These are phyloP conservation scores for Odontamblyopus lacepedii DNA, from an alignment of 2,797 vertebrate genomes.

Conservation along the genomic window DNA sequence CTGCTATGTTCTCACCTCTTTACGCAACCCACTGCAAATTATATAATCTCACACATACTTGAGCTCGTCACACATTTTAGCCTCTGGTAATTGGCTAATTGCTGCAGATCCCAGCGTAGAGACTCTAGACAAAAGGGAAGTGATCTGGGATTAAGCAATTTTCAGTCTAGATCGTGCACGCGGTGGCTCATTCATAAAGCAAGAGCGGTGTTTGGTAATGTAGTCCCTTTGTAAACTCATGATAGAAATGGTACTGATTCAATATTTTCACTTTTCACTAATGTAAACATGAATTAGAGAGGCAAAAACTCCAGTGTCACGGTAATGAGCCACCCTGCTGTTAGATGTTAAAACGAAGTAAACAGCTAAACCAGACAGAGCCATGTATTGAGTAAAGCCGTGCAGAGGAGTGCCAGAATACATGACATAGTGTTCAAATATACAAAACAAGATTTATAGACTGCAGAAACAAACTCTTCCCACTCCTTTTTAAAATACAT, in stretches of 20 bases:
- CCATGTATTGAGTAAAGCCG: conserved; percentile 50
- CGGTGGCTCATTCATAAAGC: conserved; percentile 4
- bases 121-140: neutral
- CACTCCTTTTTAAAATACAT: conserved; percentile 11
- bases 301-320: conserved; percentile 26
- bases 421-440: conserved; percentile 4
- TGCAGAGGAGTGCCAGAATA: conserved; percentile 18
- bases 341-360: conserved; percentile 24
- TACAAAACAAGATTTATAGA: neutral
- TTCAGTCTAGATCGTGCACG: conserved; percentile 2
- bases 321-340: conserved; percentile 18
- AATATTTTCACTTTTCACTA: conserved; percentile 41
- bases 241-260: conserved; percentile 27
- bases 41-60: neutral
- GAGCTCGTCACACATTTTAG: conserved; percentile 2
- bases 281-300: conserved; percentile 31
- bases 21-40: conserved; percentile 3
- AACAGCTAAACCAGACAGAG: conserved; percentile 25
- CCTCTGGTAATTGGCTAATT: neutral
- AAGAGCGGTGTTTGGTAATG: neutral
- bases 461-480: conserved; percentile 24
- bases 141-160: neutral
- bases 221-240: conserved; percentile 10
- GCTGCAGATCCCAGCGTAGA: neutral
- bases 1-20: neutral